Base-by-base conservation (phyloP, 2,888 invertebrate genomes). In the Cryptosula pallasiana region DNA sequence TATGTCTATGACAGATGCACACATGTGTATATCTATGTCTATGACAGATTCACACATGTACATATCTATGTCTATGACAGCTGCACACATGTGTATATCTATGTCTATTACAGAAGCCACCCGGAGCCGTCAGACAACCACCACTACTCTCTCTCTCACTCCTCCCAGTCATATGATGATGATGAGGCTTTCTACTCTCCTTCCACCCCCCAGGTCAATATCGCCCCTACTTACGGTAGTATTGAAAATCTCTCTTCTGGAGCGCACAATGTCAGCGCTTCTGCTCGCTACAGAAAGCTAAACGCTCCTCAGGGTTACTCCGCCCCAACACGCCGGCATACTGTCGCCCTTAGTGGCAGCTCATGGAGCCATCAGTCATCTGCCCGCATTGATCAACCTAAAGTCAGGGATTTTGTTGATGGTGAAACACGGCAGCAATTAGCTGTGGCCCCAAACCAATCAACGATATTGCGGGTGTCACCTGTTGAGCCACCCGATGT, bases 91-190 rank as follows among this genome's bases (percentile, higher is more conserved):
- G n/a, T n/a, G n/a, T n/a, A n/a, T n/a, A n/a, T n/a, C n/a, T n/a
- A n/a, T n/a, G n/a, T n/a, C n/a, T n/a, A n/a, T n/a, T n/a, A n/a
- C n/a, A n/a, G n/a, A n/a, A n/a, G n/a, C n/a, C n/a, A n/a, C n/a
- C n/a, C n/a, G n/a, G 45, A 45, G 45, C 5, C 45, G 45, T 13
- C 9, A 45, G 45, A 45, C 45, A 27, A 32, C 34, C 63, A 32
- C 32, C 32, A 13, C 63, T 63, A 57, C 57, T 57, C 57, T 16
- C 57, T 23, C 20, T 57, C 57, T 16, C 57, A 57, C 9, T 57
- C 63, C 63, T 63, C 63, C n/a, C 63, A 32, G n/a, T 63, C 63
- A 32, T 63, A 63, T 32, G 32, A 27, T 27, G 63, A 63, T 63
- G 63, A 63, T 32, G 63, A 63, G 34, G 63, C 63, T 25, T 63